phyloP scores from a whole-genome alignment of 2,113 vertebrate species.

The Axis porcinus region DNA sequence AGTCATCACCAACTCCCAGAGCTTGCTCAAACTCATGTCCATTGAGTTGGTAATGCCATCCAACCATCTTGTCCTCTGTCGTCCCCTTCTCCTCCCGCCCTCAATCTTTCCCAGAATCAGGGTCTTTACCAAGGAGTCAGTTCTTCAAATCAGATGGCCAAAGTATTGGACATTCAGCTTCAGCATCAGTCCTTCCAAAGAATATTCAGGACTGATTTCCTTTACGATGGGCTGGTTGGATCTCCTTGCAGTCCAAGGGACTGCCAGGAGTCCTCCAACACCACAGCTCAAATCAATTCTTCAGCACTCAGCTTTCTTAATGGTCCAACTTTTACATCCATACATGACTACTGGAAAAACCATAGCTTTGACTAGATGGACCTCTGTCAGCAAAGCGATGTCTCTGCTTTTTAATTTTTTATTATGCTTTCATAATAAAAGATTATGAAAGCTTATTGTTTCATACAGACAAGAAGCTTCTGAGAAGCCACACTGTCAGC shows the following conservation, averaged over 20 bases:
- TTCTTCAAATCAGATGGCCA: background rate
- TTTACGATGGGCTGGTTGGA: background rate
- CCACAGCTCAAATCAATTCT: background rate
- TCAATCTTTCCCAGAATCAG: background rate
- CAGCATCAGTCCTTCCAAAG: background rate
- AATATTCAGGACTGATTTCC: background rate
- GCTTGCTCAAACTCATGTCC: background rate
- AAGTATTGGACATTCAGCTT: background rate
- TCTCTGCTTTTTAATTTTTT: background rate
- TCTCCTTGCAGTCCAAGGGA: background rate
- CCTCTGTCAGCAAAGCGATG: background rate
- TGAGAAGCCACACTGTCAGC: background rate
- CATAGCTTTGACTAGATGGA: background rate
- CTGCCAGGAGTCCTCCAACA: background rate
- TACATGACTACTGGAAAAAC: background rate
- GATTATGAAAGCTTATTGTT: slow-evolving; percentile 11
- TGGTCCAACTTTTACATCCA: background rate
- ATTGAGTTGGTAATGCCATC: background rate
- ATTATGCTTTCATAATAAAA: background rate
- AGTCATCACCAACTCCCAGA: background rate
- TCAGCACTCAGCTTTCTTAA: background rate
- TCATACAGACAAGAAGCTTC: background rate
- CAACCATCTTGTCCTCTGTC: background rate
- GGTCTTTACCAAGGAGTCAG: background rate
- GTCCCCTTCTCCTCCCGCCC: background rate